Evolutionary conservation across 2,797 vertebrate genomes (phyloP).

Genomic region (Anabas testudineus): DNA sequence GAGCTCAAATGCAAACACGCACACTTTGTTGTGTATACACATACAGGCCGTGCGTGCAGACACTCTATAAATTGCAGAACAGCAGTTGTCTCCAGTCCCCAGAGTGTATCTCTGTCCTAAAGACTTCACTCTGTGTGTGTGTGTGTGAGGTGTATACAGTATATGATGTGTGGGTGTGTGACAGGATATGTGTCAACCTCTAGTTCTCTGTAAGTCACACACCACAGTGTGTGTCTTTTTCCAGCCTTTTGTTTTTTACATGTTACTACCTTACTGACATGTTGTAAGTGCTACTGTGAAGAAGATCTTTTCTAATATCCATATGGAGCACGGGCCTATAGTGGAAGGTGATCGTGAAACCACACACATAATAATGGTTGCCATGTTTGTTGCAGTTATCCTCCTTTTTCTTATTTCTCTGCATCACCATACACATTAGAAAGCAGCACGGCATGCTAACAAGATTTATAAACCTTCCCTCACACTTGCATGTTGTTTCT

Average conservation of each 20-base stretch:
- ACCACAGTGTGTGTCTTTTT: background rate
- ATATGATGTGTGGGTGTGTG: slow-evolving; percentile 29
- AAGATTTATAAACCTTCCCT: no score
- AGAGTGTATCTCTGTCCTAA: slow-evolving; percentile 12
- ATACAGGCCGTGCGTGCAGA: background rate
- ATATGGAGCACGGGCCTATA: accelerated
- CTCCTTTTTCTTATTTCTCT: no score
- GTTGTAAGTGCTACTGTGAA: slow-evolving; percentile 10
- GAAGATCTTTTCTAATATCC: background rate
- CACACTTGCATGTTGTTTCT: no score
- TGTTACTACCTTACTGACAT: slow-evolving; percentile 19
- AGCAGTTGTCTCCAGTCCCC: slow-evolving; percentile 16
- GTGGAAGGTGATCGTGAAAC: background rate
- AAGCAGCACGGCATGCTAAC: no score
- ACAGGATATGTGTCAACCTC: slow-evolving; percentile 64
- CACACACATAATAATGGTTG: no score
- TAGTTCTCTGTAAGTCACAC: background rate
- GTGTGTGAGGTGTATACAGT: background rate
- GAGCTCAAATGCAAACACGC: background rate
- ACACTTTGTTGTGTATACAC: background rate
- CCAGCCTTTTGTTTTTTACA: slow-evolving; percentile 5
- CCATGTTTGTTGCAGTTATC: no score
- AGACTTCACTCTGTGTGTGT: background rate
- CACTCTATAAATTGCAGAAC: slow-evolving; percentile 1
- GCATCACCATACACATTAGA: no score